These are phyloP conservation scores for Spondyliosoma cantharus DNA, from an alignment of 2,797 vertebrate genomes.

Conservation along the genomic window DNA sequence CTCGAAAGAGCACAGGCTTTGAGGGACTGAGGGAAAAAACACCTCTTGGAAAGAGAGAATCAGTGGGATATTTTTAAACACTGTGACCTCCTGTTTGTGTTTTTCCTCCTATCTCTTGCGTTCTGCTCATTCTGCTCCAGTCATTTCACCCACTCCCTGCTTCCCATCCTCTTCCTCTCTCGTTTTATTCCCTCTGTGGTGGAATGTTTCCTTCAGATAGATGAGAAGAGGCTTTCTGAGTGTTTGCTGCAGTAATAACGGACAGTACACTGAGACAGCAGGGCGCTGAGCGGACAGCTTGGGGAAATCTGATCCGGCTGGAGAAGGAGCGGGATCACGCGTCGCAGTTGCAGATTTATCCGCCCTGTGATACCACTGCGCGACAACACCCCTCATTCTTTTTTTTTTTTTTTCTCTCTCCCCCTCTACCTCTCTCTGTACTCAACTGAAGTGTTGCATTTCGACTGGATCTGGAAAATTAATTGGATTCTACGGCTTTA, in stretches of 20 bases:
- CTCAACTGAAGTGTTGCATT: slow-evolving; percentile 55
- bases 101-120: slow-evolving; percentile 31
- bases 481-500: slow-evolving; percentile 59
- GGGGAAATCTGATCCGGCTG: slow-evolving; percentile 77
- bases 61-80: slow-evolving; percentile 54
- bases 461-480: slow-evolving; percentile 40
- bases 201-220: slow-evolving; percentile 77
- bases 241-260: slow-evolving; percentile 75
- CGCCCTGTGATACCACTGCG: slow-evolving; percentile 69
- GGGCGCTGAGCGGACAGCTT: slow-evolving; percentile 77
- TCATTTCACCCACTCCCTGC: slow-evolving; percentile 39
- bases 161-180: slow-evolving; percentile 39
- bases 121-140: slow-evolving; percentile 41
- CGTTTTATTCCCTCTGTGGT: slow-evolving; percentile 64
- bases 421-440: slow-evolving; percentile 11
- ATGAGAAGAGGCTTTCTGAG: slow-evolving; percentile 59
- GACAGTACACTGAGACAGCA: slow-evolving; percentile 62
- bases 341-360: slow-evolving; percentile 75
- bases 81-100: slow-evolving; percentile 15
- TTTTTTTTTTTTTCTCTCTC: neutral
- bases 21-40: slow-evolving; percentile 44
- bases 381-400: slow-evolving; percentile 73
- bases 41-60: slow-evolving; percentile 23
- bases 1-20: slow-evolving; percentile 52
- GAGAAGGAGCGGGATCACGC: slow-evolving; percentile 73